Conservation (phyloP, 1,140 invertebrate genomes). For the Atta colombica region DNA sequence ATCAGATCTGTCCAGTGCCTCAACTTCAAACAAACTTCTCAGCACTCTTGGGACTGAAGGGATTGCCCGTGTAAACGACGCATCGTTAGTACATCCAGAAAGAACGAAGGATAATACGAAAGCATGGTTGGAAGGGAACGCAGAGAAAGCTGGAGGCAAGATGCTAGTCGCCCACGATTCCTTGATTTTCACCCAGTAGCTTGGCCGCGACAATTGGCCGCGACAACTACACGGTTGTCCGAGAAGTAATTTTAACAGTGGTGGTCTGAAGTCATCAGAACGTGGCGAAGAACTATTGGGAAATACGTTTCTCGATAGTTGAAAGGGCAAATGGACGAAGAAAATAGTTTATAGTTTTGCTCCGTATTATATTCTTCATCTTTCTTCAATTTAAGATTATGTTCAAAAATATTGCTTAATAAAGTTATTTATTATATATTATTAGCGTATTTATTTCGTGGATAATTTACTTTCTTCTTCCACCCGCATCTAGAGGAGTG, state of each 20-base stretch:
- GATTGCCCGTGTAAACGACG: conserved; percentile 79
- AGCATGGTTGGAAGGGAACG: conserved; percentile 38
- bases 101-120: conserved; percentile 43
- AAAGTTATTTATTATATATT: background rate
- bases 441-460: background rate
- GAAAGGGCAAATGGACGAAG: background rate
- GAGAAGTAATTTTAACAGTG: conserved; percentile 58
- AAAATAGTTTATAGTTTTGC: background rate
- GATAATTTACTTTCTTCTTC: background rate
- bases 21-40: conserved; percentile 79
- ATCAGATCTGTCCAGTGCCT: conserved; percentile 65
- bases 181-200: conserved; percentile 29
- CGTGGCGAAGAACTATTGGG: background rate
- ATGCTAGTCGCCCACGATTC: background rate
- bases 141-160: conserved; percentile 4
- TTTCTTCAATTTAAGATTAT: background rate
- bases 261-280: conserved; percentile 68
- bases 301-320: background rate
- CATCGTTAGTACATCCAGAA: conserved; percentile 76
- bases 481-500: background rate
- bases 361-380: background rate
- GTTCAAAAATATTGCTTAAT: background rate
- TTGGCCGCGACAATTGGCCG: conserved; percentile 54
- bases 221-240: conserved; percentile 62
- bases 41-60: conserved; percentile 72